These are phyloP conservation scores for Galaxias olidus DNA, from an alignment of 2,797 vertebrate species.

Conservation along the genomic window DNA sequence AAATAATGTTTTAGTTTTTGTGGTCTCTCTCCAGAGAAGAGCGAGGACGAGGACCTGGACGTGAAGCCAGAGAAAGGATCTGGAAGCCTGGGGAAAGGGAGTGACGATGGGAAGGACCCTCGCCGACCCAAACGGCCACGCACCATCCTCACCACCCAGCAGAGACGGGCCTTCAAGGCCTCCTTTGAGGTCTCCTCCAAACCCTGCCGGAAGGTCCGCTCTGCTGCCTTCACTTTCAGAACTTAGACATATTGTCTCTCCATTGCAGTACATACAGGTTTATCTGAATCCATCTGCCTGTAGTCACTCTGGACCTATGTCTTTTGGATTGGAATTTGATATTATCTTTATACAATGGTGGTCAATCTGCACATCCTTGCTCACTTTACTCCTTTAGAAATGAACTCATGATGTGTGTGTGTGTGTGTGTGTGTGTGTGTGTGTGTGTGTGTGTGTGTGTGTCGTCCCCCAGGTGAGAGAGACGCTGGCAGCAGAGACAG, in stretches of 20 bases:
- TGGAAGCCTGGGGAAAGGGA: constrained; percentile 75
- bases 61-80: constrained; percentile 81
- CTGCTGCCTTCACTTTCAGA: too few species aligned
- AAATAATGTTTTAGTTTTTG: too few species aligned
- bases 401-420: background rate
- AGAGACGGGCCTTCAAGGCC: constrained; percentile 92
- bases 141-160: constrained; percentile 91
- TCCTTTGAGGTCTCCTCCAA: constrained; percentile 96
- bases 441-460: too few species aligned
- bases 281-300: too few species aligned
- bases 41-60: constrained; percentile 84
- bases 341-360: too few species aligned
- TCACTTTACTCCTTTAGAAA: too few species aligned
- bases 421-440: background rate
- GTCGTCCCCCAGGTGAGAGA: constrained; percentile 84
- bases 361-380: background rate
- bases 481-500: constrained; percentile 91
- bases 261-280: too few species aligned
- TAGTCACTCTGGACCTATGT: background rate
- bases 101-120: constrained; percentile 83
- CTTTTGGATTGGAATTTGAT: background rate
- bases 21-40: constrained; percentile 78
- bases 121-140: constrained; percentile 87
- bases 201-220: constrained; percentile 88
- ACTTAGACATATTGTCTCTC: background rate